phyloP scores from a whole-genome alignment of 2,113 vertebrate species.

The Montifringilla adamsi region DNA sequence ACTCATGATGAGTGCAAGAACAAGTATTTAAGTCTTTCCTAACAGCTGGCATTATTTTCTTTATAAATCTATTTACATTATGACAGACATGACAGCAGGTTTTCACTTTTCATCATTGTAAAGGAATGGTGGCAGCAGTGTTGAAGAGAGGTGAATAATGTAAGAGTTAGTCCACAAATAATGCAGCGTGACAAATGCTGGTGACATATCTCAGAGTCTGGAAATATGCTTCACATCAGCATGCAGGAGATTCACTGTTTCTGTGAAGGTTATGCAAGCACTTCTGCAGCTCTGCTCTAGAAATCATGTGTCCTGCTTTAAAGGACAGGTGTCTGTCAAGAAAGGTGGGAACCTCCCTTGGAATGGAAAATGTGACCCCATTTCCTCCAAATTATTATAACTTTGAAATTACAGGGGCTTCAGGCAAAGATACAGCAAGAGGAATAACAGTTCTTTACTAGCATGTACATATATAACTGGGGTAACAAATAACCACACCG shows the following conservation, averaged over 20 bases:
- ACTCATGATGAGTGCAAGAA: neutral
- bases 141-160: conserved; percentile 15
- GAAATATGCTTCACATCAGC: neutral
- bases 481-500: accelerated
- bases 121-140: neutral
- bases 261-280: neutral
- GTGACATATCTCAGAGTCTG: neutral
- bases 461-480: too few species aligned
- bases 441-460: neutral
- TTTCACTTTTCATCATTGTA: conserved; percentile 44
- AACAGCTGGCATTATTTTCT: neutral
- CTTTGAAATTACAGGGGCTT: accelerated
- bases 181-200: neutral
- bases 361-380: neutral
- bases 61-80: conserved; percentile 26
- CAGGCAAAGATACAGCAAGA: neutral
- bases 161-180: conserved; percentile 21
- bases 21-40: neutral
- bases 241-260: neutral
- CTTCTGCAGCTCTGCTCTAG: neutral
- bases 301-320: neutral
- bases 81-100: neutral
- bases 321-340: neutral
- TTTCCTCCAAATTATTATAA: neutral
- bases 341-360: accelerated